Evolutionary conservation across 2,113 vertebrate genomes (phyloP).

Genomic region (Alligator mississippiensis): DNA sequence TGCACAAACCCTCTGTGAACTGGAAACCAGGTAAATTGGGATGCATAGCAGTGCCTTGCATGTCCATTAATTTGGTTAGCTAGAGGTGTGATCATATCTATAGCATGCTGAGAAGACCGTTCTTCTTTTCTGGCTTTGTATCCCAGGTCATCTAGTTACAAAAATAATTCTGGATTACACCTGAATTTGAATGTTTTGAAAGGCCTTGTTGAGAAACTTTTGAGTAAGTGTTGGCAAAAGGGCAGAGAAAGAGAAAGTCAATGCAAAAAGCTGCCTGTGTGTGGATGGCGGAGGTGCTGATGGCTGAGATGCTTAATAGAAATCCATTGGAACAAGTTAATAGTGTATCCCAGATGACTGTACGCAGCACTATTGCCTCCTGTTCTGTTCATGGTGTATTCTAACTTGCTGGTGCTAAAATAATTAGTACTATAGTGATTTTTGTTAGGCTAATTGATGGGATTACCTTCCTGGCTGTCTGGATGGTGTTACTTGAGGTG

Average conservation of each 20-base stretch:
- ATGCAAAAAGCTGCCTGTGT: neutral
- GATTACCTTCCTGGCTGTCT: neutral
- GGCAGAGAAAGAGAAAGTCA: neutral
- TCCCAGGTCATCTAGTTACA: neutral
- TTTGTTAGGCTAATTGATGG: neutral
- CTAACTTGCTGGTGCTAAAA: neutral
- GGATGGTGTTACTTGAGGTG: neutral
- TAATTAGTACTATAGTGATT: neutral
- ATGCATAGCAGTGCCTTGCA: neutral
- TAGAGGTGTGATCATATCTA: neutral
- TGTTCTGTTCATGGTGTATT: neutral
- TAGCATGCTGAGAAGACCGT: neutral
- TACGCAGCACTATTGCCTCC: neutral
- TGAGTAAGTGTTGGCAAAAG: neutral
- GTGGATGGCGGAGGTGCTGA: neutral
- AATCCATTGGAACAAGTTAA: neutral
- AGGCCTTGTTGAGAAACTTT: neutral
- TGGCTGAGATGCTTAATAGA: neutral
- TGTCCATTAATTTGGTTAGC: neutral
- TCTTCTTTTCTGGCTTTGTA: neutral
- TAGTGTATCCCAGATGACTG: neutral
- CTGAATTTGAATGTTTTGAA: neutral
- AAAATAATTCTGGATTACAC: neutral
- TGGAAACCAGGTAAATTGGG: neutral
- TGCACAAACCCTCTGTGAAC: neutral